Evolutionary conservation across 1,140 invertebrate species (phyloP), one percentile per base, ranked within the genome.

Genomic region (Drosophila pachea): DNA sequence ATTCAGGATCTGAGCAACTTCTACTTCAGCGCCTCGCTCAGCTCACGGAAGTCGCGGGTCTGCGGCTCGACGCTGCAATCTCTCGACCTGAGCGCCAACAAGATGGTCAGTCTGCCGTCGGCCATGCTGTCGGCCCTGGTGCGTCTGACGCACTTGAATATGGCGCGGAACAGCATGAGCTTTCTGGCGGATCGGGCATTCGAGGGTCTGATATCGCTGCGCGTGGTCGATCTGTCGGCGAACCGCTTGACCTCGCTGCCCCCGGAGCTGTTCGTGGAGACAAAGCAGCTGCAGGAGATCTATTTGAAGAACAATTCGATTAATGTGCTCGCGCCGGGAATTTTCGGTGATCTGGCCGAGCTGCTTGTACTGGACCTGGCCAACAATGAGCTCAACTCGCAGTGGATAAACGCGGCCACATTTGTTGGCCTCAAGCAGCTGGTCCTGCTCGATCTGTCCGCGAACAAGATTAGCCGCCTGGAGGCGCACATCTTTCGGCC

Each of bases 301-400:
- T 94, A 96, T 89, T 88, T 97, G 32, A 93, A 94, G 74, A 96
- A 96, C 79, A 97, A 97, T 89, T 94, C 94, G n/a, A 93, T 97
- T 29, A 94, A 94, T 76, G 95, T 97, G 0, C 83, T 97, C 4
- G 95, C 95, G 16, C 95, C 95, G 0, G 96, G 95, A 2, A 90
- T 97, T 40, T 97, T 97, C 87, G 93, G 93, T 74, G 95, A 95
- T 59, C 90, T 98, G 12, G 92, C 93, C 4, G 95, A 96, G 87
- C 89, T 99, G 29, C 89, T 95, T 59, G 93, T 96, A 31, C 90
- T 98, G 7, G 95, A 98, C 88, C 90, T 97, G 67, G 95, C 95
- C 16, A 92, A 93, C 64, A 98, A 99, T 83, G 94, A 96, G 88
- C 90, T 98, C 32, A 95, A 95, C 35, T 93, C 93, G 45, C 95